Base-by-base conservation (phyloP, 2,888 invertebrate species). In the Coleophora flavipennella region DNA sequence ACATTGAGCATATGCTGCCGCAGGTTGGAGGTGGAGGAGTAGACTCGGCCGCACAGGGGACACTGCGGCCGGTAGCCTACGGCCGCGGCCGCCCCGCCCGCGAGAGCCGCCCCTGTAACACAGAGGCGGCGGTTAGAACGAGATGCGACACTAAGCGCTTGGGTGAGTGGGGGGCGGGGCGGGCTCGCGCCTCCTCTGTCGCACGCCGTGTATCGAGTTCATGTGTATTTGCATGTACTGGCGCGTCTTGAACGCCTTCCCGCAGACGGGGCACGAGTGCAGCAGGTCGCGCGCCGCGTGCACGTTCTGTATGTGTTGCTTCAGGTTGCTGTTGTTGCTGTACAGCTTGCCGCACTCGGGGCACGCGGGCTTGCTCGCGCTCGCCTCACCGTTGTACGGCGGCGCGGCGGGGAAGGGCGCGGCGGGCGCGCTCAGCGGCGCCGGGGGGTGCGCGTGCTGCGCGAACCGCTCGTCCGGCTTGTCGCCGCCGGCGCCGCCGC, bases 1-100 rank as follows among this genome's bases (percentile, higher is more conserved):
- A 91, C 90, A 78, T 91, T 91, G 80, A 90, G 90, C 78, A 91
- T 89, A 80, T 91, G 91, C 83, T 91, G 91, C 73, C 90, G 88
- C 67, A 91, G 87, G 86, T 91, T 91, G 84, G 90, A 89, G 59
- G 89, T 88, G 67, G 90, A 90, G 63, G 90, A 90, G 86, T 90
- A 90, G 77, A 88, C 87, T 70, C 89, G 87, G 68, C 89, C 89
- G 85, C 90, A 90, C 79, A 89, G 88, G 55, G 89, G 89, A 72
- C 90, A 90, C 73, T 89, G 85, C 67, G 90, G 89, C 72, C 88
- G 85, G 75, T 84, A 84, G 75, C 80, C 80, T 63, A 73, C 60
- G 62, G 77, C 80, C 73, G 35, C 28, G 12, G 78, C 78, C 74
- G 81, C 38, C n/a, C 29, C 78, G 76, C 83, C 83, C 79, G 80